A percentile compares a stretch with the other conserved stretches of the same genome.
Conservation (phyloP, 2,113 vertebrate genomes). For the Beaufortia kweichowensis region DNA sequence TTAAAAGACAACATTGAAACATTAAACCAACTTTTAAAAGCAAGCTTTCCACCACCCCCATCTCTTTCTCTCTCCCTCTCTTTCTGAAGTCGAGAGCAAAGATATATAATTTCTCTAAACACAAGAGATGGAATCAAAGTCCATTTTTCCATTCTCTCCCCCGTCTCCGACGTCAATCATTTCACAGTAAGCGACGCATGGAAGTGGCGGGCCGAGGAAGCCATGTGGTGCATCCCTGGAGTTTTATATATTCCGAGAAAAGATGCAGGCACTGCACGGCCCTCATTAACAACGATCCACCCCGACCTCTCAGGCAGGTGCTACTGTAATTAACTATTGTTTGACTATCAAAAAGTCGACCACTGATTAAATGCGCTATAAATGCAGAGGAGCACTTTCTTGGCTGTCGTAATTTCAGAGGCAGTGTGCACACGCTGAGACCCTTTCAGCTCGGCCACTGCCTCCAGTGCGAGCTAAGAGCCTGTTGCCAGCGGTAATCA, state of each 20-base stretch:
- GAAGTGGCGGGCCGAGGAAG: conserved; percentile 63
- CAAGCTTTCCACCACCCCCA: conserved; percentile 1
- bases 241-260: conserved; percentile 64
- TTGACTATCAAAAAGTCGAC: conserved; percentile 99
- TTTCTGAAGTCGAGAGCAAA: conserved; percentile 48
- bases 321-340: conserved; percentile 99
- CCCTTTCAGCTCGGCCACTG: conserved; percentile 90
- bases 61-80: conserved; percentile 13
- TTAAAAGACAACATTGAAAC: not conserved
- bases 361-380: conserved; percentile 97
- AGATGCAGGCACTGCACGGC: conserved; percentile 83
- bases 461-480: conserved; percentile 94
- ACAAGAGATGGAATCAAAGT: conserved; percentile 65
- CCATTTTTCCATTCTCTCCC: conserved; percentile 53
- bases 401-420: conserved; percentile 89
- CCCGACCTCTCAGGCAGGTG: conserved; percentile 96
- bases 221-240: conserved; percentile 67
- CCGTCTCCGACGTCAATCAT: conserved; percentile 67
- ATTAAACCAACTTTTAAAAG: conserved; percentile 5
- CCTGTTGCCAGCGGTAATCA: conserved; percentile 99
- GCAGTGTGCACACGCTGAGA: conserved; percentile 96
- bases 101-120: conserved; percentile 66
- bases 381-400: conserved; percentile 89
- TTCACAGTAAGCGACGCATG: conserved; percentile 64
- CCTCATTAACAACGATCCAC: conserved; percentile 87